Evolutionary conservation across 2,113 vertebrate species (phyloP), one percentile per base, ranked within the genome.

Genomic region (Edolisoma coerulescens): DNA sequence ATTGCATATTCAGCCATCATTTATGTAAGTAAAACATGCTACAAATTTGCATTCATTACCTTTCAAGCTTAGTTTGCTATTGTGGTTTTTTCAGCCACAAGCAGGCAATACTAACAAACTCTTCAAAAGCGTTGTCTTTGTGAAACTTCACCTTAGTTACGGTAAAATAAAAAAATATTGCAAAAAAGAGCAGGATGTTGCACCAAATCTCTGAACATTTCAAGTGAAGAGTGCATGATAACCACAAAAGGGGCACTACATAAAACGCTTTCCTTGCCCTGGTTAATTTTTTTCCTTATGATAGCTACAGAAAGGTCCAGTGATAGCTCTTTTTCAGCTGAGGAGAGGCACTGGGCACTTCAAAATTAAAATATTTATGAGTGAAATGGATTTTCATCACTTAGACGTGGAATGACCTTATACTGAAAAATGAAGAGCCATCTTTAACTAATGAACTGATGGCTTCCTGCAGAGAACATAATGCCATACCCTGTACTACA

Each of bases 341-440:
- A 97, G 85, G 92, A 97, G 84, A 93, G 10, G 92, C 24, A 49
- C 85, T 91, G 95, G 88, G 89, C 83, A 92, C 86, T 97, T 96
- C 89, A 97, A 97, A 97, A 98, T 97, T 97, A 97, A 97, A 96
- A 96, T 90, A 94, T 97, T 97, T 96, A 94, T 92, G 70, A 50
- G 86, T 68, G 89, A 97, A 96, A 94, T 74, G 59, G 95, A 83
- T 79, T 97, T 97, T 78, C 93, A 97, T 97, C 95, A 94, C 92
- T 94, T 89, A 93, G 61, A 95, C 1, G 4, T 96, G 94, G 96
- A 98, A 97, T 95, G 95, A 98, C 97, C 97, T 96, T 94, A 97
- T 37, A 9, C 92, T 95, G 95, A 90, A 93, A 97, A 98, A 97
- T 96, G 95, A 90, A 97, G 96, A 97, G 83, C 59, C 90, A 84